Base-by-base conservation (phyloP, 2,797 vertebrate genomes). In the Microctenopoma steveboyesi region DNA sequence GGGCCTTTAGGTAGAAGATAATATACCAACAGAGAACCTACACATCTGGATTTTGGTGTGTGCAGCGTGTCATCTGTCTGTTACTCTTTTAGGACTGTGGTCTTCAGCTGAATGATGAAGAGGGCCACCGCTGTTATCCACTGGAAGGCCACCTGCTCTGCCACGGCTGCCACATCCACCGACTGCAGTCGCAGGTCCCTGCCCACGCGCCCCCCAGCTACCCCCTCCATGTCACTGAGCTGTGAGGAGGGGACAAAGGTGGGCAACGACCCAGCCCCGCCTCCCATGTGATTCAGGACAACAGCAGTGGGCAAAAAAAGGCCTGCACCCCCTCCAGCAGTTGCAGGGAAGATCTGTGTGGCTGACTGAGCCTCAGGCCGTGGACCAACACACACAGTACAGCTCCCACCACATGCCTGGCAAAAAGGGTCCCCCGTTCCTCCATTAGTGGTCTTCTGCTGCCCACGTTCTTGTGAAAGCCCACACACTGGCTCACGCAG, bases 61-160 rank as follows among this genome's bases (percentile, higher is more conserved):
- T 13, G 9, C 49, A 22, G 4, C 64, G 28, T 53, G 37, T 65
- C 22, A 64, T 70, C 14, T 45, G 37, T 58, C 25, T 74, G 3
- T 30, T 27, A 0, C 27, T 54, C 25, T 47, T 1, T 51, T 46
- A 99, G 98, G 98, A 99, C 76, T 99, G 98, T 30, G 92, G 95
- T 64, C 95, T 99, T 58, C 97, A 98, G 94, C 93, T 99, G 69
- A 99, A 98, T 0, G 98, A 98, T 11, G 97, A 99, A 66, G 97
- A 98, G 55, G 96, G 96, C 50, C 96, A 95, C 74, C 97, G 97
- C 7, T 99, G 98, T 94, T 99, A 98, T 70, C 98, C 98, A 0
- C 90, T 99, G 62, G 96, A 97, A 30, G 94, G 95, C 16, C 98
- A 97, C 88, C 92, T 99, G 81, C 95, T 99, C 54, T 99, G 98